phyloP scores from a whole-genome alignment of 2,797 vertebrate genomes.

The Cetoscarus ocellatus region DNA sequence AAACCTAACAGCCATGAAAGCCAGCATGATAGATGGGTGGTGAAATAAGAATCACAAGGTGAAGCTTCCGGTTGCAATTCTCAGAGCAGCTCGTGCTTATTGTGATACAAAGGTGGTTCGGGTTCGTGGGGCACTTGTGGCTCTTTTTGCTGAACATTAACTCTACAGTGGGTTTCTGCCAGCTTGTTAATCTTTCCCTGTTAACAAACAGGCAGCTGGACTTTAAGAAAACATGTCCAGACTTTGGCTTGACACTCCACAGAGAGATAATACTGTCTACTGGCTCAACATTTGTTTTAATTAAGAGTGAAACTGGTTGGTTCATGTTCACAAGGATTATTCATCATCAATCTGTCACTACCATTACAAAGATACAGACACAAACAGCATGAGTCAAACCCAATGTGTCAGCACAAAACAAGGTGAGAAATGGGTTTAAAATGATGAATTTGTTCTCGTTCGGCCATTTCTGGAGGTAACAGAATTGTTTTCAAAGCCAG shows the following conservation, averaged over 20 bases:
- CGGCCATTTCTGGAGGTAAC: slow-evolving; percentile 28
- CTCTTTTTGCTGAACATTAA: slow-evolving; percentile 52
- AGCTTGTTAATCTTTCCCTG: slow-evolving; percentile 24
- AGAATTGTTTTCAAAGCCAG: slow-evolving; percentile 21
- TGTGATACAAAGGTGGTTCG: slow-evolving; percentile 72
- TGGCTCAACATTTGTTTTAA: slow-evolving; percentile 4
- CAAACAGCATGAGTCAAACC: slow-evolving; percentile 35
- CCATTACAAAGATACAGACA: slow-evolving; percentile 14
- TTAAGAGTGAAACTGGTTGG: neutral
- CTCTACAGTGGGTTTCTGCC: slow-evolving; percentile 40
- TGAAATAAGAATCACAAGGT: too few species aligned
- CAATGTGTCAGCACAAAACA: slow-evolving; percentile 30
- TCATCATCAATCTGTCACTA: slow-evolving; percentile 17
- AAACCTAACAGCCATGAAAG: too few species aligned
- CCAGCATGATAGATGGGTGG: too few species aligned
- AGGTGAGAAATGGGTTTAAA: slow-evolving; percentile 37
- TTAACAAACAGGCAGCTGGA: slow-evolving; percentile 64
- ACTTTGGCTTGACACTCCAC: neutral
- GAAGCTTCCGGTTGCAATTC: slow-evolving; percentile 10
- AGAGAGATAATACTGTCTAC: neutral
- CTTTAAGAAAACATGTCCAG: neutral
- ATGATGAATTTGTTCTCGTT: slow-evolving; percentile 31
- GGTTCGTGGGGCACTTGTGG: slow-evolving; percentile 46
- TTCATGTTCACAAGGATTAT: slow-evolving; percentile 35
- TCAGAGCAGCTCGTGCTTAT: slow-evolving; percentile 52